phyloP scores from a whole-genome alignment of 2,888 invertebrate species.

The Priocnemis perturbator region DNA sequence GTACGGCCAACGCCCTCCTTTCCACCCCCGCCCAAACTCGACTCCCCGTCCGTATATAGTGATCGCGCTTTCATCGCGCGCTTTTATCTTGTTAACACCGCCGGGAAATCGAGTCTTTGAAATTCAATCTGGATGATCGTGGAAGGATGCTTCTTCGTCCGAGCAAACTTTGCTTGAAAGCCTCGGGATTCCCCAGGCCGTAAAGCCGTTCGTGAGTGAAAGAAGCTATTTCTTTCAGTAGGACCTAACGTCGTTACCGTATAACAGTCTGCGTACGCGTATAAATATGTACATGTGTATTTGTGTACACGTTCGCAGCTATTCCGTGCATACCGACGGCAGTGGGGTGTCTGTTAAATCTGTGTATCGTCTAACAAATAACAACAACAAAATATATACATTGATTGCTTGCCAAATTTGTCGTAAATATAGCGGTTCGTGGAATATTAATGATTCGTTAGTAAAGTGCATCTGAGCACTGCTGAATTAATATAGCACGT shows the following conservation, averaged over 20 bases:
- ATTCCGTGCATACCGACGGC: background rate
- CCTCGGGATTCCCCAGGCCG: constrained; percentile 15
- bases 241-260: background rate
- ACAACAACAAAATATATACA: too few species aligned
- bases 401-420: too few species aligned
- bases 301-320: background rate
- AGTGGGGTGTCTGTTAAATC: too few species aligned
- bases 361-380: too few species aligned
- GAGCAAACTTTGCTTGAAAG: constrained; percentile 11
- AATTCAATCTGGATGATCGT: constrained; percentile 23
- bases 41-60: background rate
- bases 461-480: too few species aligned
- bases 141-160: constrained; percentile 7
- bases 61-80: constrained; percentile 5
- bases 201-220: constrained; percentile 9
- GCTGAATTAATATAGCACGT: too few species aligned
- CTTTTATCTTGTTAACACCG: constrained; percentile 9
- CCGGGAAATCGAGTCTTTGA: constrained; percentile 15
- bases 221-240: constrained; percentile 10
- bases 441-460: too few species aligned
- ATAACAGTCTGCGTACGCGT: too few species aligned
- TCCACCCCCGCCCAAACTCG: too few species aligned
- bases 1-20: too few species aligned
- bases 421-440: too few species aligned
- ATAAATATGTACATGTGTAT: background rate